phyloP scores from a whole-genome alignment of 2,113 vertebrate genomes.

The Excalfactoria chinensis region DNA sequence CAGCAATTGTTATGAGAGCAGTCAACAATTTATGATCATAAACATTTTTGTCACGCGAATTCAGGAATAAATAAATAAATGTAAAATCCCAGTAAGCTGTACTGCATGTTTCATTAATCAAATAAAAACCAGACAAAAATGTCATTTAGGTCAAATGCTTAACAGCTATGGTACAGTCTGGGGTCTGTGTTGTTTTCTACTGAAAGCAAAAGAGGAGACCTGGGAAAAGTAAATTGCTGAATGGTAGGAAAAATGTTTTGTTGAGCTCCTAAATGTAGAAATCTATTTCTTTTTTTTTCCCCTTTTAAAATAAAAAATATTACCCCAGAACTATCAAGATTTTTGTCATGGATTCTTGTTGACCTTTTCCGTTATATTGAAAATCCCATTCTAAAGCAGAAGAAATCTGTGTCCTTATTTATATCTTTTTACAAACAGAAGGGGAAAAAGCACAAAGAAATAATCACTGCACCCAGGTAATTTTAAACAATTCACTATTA shows the following conservation, averaged over 20 bases:
- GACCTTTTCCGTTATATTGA: no score
- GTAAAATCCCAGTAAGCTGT: neutral
- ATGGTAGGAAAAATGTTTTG: neutral
- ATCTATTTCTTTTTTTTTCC: neutral
- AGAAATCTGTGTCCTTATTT: neutral
- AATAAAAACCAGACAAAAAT: neutral
- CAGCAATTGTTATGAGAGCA: neutral
- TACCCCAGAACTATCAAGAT: no score
- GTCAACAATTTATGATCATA: neutral
- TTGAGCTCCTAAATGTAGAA: slow-evolving; percentile 33
- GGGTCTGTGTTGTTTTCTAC: neutral
- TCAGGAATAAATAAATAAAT: neutral
- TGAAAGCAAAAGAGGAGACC: neutral
- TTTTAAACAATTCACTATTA: neutral
- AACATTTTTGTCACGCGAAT: neutral
- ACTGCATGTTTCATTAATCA: neutral
- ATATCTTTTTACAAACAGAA: neutral
- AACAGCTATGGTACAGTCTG: neutral
- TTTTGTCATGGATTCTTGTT: no score
- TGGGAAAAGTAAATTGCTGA: slow-evolving; percentile 10
- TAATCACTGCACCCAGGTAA: neutral
- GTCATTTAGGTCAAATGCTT: neutral
- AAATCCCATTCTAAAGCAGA: neutral
- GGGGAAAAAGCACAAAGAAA: neutral
- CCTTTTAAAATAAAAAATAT: no score